Percentiles rank a stretch among this genome's conserved stretches.
These are phyloP conservation scores for Aurelia sp. DNA, from an alignment of 30 jellyfish, hydroid and myxozoan genomes.

Conservation along the genomic window DNA sequence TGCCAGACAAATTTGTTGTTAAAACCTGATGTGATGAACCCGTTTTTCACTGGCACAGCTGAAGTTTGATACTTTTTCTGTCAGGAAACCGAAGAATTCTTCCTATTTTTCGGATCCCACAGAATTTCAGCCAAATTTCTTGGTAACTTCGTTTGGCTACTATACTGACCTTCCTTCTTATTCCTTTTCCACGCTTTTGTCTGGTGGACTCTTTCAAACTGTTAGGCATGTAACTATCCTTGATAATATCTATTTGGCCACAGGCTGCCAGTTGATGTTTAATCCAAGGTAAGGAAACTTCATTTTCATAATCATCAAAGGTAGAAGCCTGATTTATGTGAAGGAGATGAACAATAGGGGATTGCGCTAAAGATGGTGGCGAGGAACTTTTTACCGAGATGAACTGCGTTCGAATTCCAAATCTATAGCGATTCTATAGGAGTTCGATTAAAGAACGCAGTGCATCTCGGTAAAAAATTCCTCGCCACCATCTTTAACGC, in stretches of 20 bases:
- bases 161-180: no score
- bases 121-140: neutral
- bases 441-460: neutral
- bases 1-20: neutral
- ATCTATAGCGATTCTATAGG: neutral
- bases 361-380: no score
- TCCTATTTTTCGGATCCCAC: neutral
- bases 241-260: neutral
- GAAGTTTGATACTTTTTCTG: neutral
- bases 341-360: neutral
- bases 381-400: no score
- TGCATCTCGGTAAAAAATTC: no score
- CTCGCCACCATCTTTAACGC: no score
- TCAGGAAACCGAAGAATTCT: neutral
- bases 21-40: no score
- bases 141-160: no score
- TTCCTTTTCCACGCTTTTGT: neutral
- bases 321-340: constrained; percentile 2
- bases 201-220: constrained; percentile 1
- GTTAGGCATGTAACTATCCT: neutral
- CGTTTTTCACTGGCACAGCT: neutral
- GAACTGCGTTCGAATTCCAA: neutral
- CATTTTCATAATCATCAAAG: neutral
- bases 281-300: neutral
- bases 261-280: neutral